Percentiles rank a stretch among this genome's conserved stretches.
These are phyloP conservation scores for Drosophila vallismaia DNA, from an alignment of 2,888 invertebrate species.

Conservation along the genomic window DNA sequence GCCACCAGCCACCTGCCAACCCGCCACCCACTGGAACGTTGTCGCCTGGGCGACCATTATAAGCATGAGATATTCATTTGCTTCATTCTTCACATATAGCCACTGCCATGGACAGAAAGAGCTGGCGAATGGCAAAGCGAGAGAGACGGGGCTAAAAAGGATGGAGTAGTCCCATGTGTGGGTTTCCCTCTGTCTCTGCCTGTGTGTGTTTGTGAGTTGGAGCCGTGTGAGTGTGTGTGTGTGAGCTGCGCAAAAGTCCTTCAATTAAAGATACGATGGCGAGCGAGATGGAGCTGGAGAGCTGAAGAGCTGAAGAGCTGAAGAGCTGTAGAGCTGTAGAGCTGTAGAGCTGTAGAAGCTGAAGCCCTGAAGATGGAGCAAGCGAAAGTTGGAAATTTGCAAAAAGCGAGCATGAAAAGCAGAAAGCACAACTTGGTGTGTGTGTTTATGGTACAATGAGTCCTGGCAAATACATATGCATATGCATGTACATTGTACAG, in stretches of 20 bases:
- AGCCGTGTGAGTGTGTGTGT: conserved; percentile 5
- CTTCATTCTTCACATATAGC: conserved; percentile 78
- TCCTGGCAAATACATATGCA: conserved; percentile 22
- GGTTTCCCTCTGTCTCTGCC: neutral
- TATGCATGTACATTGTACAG: conserved; percentile 33
- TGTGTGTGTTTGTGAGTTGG: conserved; percentile 17
- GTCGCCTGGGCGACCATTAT: conserved; percentile 80
- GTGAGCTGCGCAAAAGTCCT: conserved; percentile 77
- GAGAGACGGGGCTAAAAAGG: conserved; percentile 36
- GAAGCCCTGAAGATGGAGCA: conserved; percentile 61
- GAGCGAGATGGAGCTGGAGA: conserved; percentile 10
- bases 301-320: conserved; percentile 19
- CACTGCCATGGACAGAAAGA: conserved; percentile 72
- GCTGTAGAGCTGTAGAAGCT: no score
- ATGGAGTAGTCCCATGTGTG: conserved; percentile 16
- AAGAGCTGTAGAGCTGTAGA: neutral
- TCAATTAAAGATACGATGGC: conserved; percentile 76
- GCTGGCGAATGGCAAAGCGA: conserved; percentile 44
- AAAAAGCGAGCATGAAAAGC: conserved; percentile 42
- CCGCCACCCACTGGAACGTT: conserved; percentile 28
- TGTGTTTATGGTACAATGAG: conserved; percentile 23
- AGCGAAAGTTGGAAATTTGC: conserved; percentile 79
- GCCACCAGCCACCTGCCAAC: neutral
- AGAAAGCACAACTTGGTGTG: conserved; percentile 57
- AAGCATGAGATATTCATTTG: conserved; percentile 80